A percentile compares a stretch with the other conserved stretches of the same genome.
Conservation (phyloP, 2,888 invertebrate genomes). For the Epirrita christyi region DNA sequence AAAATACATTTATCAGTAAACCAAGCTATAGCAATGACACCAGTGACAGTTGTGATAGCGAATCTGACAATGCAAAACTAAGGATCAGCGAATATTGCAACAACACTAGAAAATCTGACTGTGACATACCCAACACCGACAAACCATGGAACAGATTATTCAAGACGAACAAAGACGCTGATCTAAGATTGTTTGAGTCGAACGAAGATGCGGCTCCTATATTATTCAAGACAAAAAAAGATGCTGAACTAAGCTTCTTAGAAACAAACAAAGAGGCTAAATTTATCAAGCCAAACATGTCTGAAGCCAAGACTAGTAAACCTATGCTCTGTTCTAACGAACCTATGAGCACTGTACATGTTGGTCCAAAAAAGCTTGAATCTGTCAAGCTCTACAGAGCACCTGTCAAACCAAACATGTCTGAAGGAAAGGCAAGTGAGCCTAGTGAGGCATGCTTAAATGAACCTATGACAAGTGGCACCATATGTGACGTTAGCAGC, state of each 20-base stretch:
- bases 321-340: neutral
- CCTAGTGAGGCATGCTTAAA: neutral
- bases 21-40: neutral
- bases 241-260: neutral
- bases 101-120: too few relatives aligned
- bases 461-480: neutral
- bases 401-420: neutral
- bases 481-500: too few relatives aligned
- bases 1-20: too few relatives aligned
- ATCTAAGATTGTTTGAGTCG: neutral
- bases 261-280: neutral
- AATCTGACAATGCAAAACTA: neutral
- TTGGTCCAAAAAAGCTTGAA: too few relatives aligned
- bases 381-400: too few relatives aligned
- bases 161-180: neutral
- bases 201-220: neutral
- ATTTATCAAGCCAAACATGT: neutral
- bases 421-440: neutral
- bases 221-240: neutral
- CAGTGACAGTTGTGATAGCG: neutral
- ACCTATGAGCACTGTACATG: neutral
- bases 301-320: neutral
- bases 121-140: too few relatives aligned
- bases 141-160: neutral
- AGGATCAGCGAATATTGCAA: too few relatives aligned